These are phyloP conservation scores for Ptiloglossa arizonensis DNA, from an alignment of 1,140 invertebrate genomes.

Conservation along the genomic window DNA sequence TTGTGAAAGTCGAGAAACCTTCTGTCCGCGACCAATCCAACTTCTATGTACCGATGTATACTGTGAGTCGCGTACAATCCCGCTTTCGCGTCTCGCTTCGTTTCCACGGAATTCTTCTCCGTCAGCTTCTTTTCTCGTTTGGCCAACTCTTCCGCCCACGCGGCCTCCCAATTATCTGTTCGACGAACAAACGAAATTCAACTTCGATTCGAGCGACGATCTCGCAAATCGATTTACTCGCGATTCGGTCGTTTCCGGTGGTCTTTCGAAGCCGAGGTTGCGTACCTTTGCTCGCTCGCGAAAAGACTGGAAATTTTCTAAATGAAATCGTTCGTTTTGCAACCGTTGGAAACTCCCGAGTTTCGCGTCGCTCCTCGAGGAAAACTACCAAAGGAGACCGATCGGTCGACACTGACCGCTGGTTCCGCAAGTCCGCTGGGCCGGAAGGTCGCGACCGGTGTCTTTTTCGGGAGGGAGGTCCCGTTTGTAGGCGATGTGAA, in stretches of 20 bases:
- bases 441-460: not conserved
- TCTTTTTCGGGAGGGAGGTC: conserved; percentile 57
- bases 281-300: too few relatives aligned
- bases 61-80: conserved; percentile 65
- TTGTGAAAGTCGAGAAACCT: conserved; percentile 86
- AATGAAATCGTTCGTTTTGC: too few relatives aligned
- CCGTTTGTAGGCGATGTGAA: conserved; percentile 80
- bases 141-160: conserved; percentile 79
- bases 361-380: too few relatives aligned
- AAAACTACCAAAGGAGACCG: too few relatives aligned
- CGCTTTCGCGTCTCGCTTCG: not conserved
- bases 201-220: too few relatives aligned
- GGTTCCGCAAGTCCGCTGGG: conserved; percentile 64
- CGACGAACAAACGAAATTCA: not conserved
- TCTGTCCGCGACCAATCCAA: conserved; percentile 85
- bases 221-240: too few relatives aligned
- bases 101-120: conserved; percentile 45
- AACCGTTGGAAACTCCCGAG: too few relatives aligned
- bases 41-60: conserved; percentile 84
- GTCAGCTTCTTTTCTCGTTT: conserved; percentile 63
- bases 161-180: conserved; percentile 76
- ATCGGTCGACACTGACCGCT: conserved; percentile 65
- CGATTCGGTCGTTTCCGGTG: too few relatives aligned
- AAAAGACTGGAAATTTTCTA: too few relatives aligned
- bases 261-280: too few relatives aligned